Base-by-base conservation (phyloP, 2,797 vertebrate species). In the Eleutherodactylus coqui region DNA sequence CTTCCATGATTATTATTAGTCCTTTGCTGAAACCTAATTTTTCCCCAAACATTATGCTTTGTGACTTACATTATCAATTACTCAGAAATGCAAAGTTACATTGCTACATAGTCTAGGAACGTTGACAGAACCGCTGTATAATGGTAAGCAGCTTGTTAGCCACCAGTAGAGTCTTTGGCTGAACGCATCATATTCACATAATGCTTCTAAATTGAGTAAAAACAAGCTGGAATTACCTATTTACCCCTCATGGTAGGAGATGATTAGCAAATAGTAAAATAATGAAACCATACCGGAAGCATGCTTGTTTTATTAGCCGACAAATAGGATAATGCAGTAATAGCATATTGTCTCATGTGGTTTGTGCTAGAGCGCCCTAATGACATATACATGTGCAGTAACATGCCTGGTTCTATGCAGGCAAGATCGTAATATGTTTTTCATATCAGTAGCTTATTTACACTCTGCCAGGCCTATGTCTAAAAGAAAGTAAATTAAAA, bases 261-360 rank as follows among this genome's bases (percentile, higher is more conserved):
- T 72, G 38, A 43, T 41, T 10, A 24, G 21, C 10, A 43, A 41
- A 43, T 10, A 41, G 10, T 41, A 72, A 69, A 41, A 38, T 69
- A n/a, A 21, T 41, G 24, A 13, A 45, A 43, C 13, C 27, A 27
- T 24, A 13, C 69, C 45, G 69, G 14, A 73, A 73, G 69, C 69
- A 73, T 73, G 4, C 11, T 73, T 73, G 38, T 72, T 73, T 72
- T 72, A 72, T 72, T 72, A 72, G 69, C 69, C 45, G 69, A 72
- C 38, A 43, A 43, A 38, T 27, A 24, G 38, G 21, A 72, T 72
- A 43, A 72, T 72, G 69, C 13, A n/a, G n/a, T n/a, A n/a, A n/a
- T n/a, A 27, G 38, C 10, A n/a, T 72, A 24, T n/a, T 21, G 69
- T 38, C 69, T 72, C 69, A 43, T 43, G 38, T 43, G 69, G 69